Evolutionary conservation across 2,888 invertebrate species (phyloP).

Genomic region (Mycogona germanica): DNA sequence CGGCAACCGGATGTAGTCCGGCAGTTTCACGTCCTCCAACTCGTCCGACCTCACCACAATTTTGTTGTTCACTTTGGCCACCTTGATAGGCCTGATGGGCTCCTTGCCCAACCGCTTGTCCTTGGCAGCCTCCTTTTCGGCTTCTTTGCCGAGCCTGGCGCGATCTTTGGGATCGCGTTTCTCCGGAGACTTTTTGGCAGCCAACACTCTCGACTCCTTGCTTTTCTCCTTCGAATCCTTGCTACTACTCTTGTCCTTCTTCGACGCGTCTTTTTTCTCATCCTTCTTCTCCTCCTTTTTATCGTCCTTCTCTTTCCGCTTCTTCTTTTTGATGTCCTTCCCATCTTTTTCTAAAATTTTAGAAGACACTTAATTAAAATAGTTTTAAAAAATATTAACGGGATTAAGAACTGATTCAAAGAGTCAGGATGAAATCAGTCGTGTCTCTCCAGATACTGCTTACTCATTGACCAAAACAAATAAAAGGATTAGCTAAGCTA

Average conservation of each 20-base stretch:
- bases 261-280: conserved; percentile 13
- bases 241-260: conserved; percentile 16
- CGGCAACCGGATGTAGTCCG: conserved; percentile 21
- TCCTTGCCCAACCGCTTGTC: conserved; percentile 36
- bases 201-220: too few species aligned
- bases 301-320: conserved; percentile 20
- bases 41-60: conserved; percentile 8
- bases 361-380: too few species aligned
- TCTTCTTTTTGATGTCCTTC: conserved; percentile 16
- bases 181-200: too few species aligned
- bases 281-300: conserved; percentile 21
- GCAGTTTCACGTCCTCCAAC: conserved; percentile 21
- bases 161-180: too few species aligned
- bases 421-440: too few species aligned
- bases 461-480: too few species aligned
- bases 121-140: conserved; percentile 24
- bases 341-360: background rate
- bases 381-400: too few species aligned
- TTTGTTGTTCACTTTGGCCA: conserved; percentile 33
- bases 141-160: too few species aligned
- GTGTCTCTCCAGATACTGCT: too few species aligned
- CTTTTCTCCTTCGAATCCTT: too few species aligned
- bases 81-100: conserved; percentile 28
- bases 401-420: too few species aligned
- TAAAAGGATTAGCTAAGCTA: too few species aligned